Evolutionary conservation across 2,113 vertebrate genomes (phyloP).

Genomic region (Pangasianodon gigas): DNA sequence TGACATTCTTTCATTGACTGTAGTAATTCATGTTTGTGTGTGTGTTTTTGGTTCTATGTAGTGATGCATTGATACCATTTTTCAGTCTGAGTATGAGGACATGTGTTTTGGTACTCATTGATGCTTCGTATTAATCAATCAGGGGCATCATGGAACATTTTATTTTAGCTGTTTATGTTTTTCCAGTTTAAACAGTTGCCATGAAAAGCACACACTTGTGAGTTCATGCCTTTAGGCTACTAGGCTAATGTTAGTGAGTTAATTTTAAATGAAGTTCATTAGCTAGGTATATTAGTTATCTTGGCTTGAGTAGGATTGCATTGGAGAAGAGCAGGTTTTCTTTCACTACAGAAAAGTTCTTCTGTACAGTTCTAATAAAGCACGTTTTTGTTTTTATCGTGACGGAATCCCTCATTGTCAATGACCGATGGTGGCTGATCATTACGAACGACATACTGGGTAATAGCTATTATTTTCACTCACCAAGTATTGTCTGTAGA

Average conservation of each 20-base stretch:
- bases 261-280: background rate
- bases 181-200: background rate
- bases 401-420: background rate
- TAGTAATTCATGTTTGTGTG: background rate
- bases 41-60: background rate
- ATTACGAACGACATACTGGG: background rate
- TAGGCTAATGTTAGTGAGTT: background rate
- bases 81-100: background rate
- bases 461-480: background rate
- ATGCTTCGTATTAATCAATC: background rate
- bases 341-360: background rate
- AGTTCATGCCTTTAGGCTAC: background rate
- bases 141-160: background rate
- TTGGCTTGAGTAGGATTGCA: background rate
- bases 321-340: background rate
- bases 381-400: background rate
- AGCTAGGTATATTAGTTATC: background rate
- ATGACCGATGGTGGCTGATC: background rate
- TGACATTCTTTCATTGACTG: background rate
- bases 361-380: background rate
- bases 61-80: background rate
- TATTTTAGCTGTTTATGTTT: background rate
- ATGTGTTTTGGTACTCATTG: background rate
- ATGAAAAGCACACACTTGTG: background rate
- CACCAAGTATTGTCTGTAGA: background rate